phyloP scores from a whole-genome alignment of 2,888 invertebrate genomes.

The Lochmaea crataegi region DNA sequence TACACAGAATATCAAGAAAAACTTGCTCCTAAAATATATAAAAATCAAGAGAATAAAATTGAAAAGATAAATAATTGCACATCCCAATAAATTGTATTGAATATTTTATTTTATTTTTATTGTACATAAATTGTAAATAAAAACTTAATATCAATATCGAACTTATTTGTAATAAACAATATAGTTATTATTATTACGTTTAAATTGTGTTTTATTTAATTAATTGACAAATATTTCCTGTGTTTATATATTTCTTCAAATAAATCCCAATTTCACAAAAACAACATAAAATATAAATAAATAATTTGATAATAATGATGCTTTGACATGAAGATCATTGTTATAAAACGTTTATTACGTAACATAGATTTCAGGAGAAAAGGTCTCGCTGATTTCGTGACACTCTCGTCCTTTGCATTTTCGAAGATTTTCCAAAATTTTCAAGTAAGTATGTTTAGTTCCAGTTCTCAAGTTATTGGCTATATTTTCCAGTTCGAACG shows the following conservation, averaged over 20 bases:
- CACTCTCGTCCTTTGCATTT: conserved; percentile 17
- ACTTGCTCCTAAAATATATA: no score
- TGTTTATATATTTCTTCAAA: no score
- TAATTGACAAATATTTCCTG: no score
- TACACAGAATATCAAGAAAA: no score
- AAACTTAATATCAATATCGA: conserved; percentile 12
- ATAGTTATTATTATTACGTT: conserved; percentile 23
- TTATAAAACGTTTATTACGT: no score
- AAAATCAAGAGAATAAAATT: no score
- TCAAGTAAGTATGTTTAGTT: not conserved
- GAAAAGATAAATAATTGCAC: not conserved
- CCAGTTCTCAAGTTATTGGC: conserved; percentile 52
- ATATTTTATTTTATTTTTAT: not conserved
- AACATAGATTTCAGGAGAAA: no score
- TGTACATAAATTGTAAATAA: conserved; percentile 28
- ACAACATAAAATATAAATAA: no score
- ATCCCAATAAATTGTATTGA: not conserved
- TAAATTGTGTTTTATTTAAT: not conserved
- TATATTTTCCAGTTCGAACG: conserved; percentile 78
- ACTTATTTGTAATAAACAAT: conserved; percentile 32
- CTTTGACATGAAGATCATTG: no score
- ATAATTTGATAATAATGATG: no score
- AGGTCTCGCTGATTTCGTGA: not conserved
- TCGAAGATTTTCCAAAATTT: not conserved
- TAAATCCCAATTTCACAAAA: no score